Percentiles rank a stretch among this genome's conserved stretches.
These are phyloP conservation scores for Astyanax mexicanus DNA, from an alignment of 2,797 vertebrate genomes.

Conservation along the genomic window DNA sequence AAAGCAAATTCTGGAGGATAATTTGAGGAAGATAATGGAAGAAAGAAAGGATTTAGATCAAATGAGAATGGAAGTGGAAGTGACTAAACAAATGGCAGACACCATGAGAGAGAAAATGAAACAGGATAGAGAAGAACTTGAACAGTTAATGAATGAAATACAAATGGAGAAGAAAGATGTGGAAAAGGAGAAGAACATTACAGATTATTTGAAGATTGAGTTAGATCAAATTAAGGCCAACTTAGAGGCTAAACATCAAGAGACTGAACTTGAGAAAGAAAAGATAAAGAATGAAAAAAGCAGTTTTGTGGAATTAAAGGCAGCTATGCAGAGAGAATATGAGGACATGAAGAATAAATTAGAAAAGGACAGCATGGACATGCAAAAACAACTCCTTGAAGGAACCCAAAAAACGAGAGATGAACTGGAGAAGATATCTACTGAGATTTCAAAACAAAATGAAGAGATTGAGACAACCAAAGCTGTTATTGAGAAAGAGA, in stretches of 20 bases:
- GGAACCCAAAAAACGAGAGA: constrained; percentile 23
- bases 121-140: constrained; percentile 6
- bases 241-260: background rate
- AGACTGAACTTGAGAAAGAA: constrained; percentile 24
- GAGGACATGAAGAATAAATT: background rate
- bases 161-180: constrained; percentile 15
- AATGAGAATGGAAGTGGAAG: constrained; percentile 15
- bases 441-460: constrained; percentile 24
- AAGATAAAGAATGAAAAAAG: constrained; percentile 22
- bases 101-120: constrained; percentile 7
- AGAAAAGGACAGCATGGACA: background rate
- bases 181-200: constrained; percentile 12
- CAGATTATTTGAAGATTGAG: constrained; percentile 11
- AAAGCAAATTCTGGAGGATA: constrained; percentile 1
- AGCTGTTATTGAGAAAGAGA: constrained; percentile 20
- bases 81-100: constrained; percentile 11
- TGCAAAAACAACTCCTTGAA: constrained; percentile 6
- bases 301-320: background rate
- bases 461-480: background rate
- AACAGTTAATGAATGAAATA: background rate
- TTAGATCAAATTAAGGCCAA: constrained; percentile 13
- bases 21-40: background rate
- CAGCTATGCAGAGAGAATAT: constrained; percentile 19
- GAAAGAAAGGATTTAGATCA: constrained; percentile 4
- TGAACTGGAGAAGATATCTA: constrained; percentile 17